Conservation (phyloP, 2,888 invertebrate genomes). For the Heliconius erato region DNA sequence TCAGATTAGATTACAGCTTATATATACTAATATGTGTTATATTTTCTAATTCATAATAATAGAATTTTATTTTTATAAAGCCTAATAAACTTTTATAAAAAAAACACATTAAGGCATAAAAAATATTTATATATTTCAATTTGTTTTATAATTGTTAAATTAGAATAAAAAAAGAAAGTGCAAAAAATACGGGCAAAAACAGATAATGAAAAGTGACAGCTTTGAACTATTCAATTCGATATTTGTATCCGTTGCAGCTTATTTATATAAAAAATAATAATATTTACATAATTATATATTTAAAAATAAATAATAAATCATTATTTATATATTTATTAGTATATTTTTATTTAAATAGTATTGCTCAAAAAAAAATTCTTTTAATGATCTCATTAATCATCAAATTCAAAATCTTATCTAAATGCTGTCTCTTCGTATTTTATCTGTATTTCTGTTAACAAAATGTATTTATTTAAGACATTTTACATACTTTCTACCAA, state of each 20-base stretch:
- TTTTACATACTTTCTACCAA: conserved; percentile 37
- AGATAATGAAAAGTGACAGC: too few relatives aligned
- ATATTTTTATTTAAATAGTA: too few relatives aligned
- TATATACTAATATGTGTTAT: not conserved
- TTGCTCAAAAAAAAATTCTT: not conserved
- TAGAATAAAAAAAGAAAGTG: too few relatives aligned
- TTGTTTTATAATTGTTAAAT: too few relatives aligned
- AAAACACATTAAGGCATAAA: not conserved
- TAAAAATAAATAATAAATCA: not conserved
- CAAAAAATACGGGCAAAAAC: too few relatives aligned
- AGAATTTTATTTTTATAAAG: too few relatives aligned
- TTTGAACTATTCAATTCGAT: too few relatives aligned
- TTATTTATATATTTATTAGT: not conserved
- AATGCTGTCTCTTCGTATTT: not conserved
- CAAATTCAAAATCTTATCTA: not conserved
- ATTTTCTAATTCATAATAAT: not conserved
- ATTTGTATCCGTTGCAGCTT: too few relatives aligned
- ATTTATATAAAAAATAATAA: too few relatives aligned
- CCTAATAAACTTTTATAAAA: not conserved
- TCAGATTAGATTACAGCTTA: not conserved
- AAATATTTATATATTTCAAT: too few relatives aligned
- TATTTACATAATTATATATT: too few relatives aligned
- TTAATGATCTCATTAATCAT: not conserved
- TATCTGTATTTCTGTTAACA: not conserved
- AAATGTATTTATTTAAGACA: not conserved